Evolutionary conservation across 2,888 invertebrate genomes (phyloP), one percentile per base, ranked within the genome.

Genomic region (Diaperis boleti): DNA sequence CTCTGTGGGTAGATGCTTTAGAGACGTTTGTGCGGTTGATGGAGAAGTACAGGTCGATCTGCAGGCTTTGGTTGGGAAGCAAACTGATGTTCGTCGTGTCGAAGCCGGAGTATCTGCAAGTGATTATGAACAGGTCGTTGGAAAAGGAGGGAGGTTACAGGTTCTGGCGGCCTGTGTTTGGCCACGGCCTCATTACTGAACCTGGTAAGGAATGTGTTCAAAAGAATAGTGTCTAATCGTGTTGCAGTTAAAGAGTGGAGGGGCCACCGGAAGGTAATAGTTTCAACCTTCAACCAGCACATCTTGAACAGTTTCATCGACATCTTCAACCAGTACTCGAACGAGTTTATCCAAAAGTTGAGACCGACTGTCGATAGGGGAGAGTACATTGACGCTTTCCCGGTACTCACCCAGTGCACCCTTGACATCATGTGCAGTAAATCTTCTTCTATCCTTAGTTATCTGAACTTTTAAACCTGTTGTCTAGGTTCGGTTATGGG

Each of bases 291-390:
- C 14, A 45, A 13, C 29, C 44, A 45, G 8, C 44, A 45, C 13
- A 20, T 45, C 1, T 26, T 45, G 13, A 45, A 45, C 44, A 45
- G 44, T 10, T 45, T 45, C 14, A 45, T 45, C 5, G 44, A 45
- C 26, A 45, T 20, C 6, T 45, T 18, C 26, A 45, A 45, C 4
- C 7, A 18, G 7, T 45, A 45, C 29, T 18, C 44, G 3, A 10
- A 11, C 2, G 26, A 22, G 10, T 13, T 45, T 2, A 14, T 22
- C 13, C 13, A 26, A 8, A 45, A 45, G 8, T 22, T 45, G 3
- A 18, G 22, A 13, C 17, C 7, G 14, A 10, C 8, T 6, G 11
- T 22, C 14, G 20, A 26, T 3, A 26, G n/a, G 3, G 26, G 22
- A 26, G n/a, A 45, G 8, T 6, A 20, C 2, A 10, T 45, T 8